A percentile compares a stretch with the other conserved stretches of the same genome.
phyloP scores from a whole-genome alignment of 53 echinoderm and acorn worm genomes.

The Echinometra lucunter region DNA sequence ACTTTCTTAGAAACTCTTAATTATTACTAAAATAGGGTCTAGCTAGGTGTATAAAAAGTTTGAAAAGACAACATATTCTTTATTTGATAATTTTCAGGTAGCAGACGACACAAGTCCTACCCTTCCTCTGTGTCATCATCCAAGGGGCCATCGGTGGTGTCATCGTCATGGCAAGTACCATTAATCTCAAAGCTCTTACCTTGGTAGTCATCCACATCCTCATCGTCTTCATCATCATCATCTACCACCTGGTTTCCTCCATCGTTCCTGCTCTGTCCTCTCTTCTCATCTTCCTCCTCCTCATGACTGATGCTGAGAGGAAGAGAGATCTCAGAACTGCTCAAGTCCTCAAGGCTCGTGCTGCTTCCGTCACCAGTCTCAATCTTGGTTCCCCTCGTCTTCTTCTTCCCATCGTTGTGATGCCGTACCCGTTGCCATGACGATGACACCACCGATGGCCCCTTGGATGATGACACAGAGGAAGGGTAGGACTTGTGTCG shows the following conservation, averaged over 20 bases:
- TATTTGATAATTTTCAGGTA: neutral
- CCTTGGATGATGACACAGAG: slow-evolving; percentile 37
- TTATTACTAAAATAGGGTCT: no score
- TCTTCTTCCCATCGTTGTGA: slow-evolving; percentile 7
- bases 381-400: neutral
- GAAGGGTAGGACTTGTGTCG: slow-evolving; percentile 40
- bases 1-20: no score
- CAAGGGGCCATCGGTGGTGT: slow-evolving; percentile 35
- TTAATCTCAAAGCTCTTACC: neutral
- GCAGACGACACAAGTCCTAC: slow-evolving; percentile 36
- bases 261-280: neutral
- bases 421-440: slow-evolving; percentile 47
- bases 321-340: slow-evolving; percentile 62
- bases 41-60: no score
- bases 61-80: neutral
- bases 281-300: slow-evolving; percentile 43
- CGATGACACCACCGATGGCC: slow-evolving; percentile 35
- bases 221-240: slow-evolving; percentile 44
- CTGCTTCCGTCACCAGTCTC: slow-evolving; percentile 9
- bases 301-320: slow-evolving; percentile 63
- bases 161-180: slow-evolving; percentile 34
- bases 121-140: slow-evolving; percentile 45
- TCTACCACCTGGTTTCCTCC: slow-evolving; percentile 34
- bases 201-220: slow-evolving; percentile 8
- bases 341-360: slow-evolving; percentile 57